Conservation (phyloP, 2,888 invertebrate genomes). For the Charanyca ferruginea region DNA sequence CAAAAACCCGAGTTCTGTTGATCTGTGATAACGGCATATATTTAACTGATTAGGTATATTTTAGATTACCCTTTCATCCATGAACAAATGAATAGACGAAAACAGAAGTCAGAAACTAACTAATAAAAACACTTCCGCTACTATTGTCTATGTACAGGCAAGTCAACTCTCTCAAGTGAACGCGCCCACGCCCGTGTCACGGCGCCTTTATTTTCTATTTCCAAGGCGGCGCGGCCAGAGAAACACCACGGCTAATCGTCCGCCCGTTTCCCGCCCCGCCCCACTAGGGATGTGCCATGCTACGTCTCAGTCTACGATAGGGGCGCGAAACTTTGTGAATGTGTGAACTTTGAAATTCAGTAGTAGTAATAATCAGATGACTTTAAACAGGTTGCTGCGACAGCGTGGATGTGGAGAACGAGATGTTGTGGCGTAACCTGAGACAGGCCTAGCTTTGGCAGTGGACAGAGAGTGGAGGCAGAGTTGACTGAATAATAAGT, state of each 20-base stretch:
- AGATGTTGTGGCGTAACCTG: not conserved
- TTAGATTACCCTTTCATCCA: too few species aligned
- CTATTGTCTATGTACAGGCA: conserved; percentile 20
- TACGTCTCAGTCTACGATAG: conserved; percentile 49
- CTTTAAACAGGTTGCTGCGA: not conserved
- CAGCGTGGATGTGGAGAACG: not conserved
- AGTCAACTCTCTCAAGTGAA: conserved; percentile 66
- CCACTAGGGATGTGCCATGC: conserved; percentile 70
- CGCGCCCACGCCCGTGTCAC: conserved; percentile 77
- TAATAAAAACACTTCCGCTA: not conserved
- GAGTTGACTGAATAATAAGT: not conserved
- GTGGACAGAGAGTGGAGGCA: too few species aligned
- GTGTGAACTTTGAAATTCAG: not conserved
- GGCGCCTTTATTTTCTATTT: conserved; percentile 89
- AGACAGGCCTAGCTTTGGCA: too few species aligned
- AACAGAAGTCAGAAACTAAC: too few species aligned
- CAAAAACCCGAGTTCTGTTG: not conserved
- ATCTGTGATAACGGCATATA: not conserved
- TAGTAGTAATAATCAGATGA: not conserved
- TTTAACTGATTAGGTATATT: too few species aligned
- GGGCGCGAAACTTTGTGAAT: conserved; percentile 2
- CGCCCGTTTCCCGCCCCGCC: conserved; percentile 82
- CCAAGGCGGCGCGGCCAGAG: conserved; percentile 82
- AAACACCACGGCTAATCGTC: conserved; percentile 88
- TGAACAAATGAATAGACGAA: too few species aligned